phyloP scores from a whole-genome alignment of 2,797 vertebrate genomes.

The Pseudochirops cupreus region DNA sequence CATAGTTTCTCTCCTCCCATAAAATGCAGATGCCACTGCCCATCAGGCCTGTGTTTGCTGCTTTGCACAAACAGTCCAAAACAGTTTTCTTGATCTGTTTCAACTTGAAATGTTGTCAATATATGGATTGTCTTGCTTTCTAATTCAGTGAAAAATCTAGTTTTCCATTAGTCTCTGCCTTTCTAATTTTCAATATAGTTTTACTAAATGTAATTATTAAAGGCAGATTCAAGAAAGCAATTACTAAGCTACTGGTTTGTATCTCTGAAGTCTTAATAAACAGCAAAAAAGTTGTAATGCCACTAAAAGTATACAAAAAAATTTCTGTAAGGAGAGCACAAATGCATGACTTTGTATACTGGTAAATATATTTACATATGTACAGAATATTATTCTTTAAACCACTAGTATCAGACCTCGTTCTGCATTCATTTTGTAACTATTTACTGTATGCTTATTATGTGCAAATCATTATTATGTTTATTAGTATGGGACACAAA shows the following conservation, averaged over 20 bases:
- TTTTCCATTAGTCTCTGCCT: conserved; percentile 99
- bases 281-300: conserved; percentile 83
- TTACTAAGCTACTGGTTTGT: conserved; percentile 94
- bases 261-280: conserved; percentile 99
- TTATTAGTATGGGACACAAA: not conserved
- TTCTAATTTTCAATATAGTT: conserved; percentile 91
- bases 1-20: conserved; percentile 86
- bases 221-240: conserved; percentile 99
- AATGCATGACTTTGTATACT: conserved; percentile 21
- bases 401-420: not conserved
- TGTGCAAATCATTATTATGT: not conserved
- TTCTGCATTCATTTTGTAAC: conserved; percentile 28
- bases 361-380: conserved; percentile 18
- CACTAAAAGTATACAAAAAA: conserved; percentile 77
- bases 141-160: conserved; percentile 99
- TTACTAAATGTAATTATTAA: conserved; percentile 98
- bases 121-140: conserved; percentile 97
- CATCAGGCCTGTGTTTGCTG: conserved; percentile 92
- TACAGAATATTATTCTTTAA: not conserved
- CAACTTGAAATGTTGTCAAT: conserved; percentile 98
- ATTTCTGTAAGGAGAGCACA: conserved; percentile 61
- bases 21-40: conserved; percentile 87
- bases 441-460: not conserved
- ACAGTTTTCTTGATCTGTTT: conserved; percentile 98
- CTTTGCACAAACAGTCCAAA: conserved; percentile 93